Evolutionary conservation across 92 coral and sea anemone species (phyloP).

Genomic region (Paramuricea clavata): DNA sequence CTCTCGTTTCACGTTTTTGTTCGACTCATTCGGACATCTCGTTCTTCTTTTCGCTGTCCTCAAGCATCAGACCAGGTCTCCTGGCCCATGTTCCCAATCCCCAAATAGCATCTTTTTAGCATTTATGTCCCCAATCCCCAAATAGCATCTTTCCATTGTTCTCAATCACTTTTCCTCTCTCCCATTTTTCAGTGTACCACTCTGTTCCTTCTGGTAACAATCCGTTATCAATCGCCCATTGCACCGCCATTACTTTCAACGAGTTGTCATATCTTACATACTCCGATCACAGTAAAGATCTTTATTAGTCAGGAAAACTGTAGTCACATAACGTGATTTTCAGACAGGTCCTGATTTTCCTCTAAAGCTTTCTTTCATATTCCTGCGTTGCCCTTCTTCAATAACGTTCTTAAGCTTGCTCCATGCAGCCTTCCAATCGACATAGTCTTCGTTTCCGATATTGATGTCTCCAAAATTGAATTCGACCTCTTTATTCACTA

Average conservation of each 20-base stretch:
- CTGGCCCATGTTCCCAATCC: neutral
- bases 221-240: constrained; percentile 1
- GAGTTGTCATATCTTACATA: neutral
- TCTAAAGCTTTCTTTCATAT: constrained; percentile 5
- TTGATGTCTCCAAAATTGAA: no score
- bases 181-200: neutral
- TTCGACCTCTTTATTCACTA: no score
- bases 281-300: no score
- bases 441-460: neutral
- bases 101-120: no score
- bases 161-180: neutral
- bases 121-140: no score
- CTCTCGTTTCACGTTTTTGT: neutral
- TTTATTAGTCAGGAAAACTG: no score
- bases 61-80: constrained; percentile 25
- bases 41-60: neutral
- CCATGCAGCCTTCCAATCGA: constrained; percentile 13
- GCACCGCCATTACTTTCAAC: constrained; percentile 31
- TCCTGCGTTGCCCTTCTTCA: constrained; percentile 14
- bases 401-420: constrained; percentile 14
- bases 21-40: constrained; percentile 4
- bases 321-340: no score
- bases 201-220: constrained; percentile 9
- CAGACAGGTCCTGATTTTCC: no score
- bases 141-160: constrained; percentile 24